phyloP scores from a whole-genome alignment of 64 coral and sea anemone genomes.

The Montipora sp. region DNA sequence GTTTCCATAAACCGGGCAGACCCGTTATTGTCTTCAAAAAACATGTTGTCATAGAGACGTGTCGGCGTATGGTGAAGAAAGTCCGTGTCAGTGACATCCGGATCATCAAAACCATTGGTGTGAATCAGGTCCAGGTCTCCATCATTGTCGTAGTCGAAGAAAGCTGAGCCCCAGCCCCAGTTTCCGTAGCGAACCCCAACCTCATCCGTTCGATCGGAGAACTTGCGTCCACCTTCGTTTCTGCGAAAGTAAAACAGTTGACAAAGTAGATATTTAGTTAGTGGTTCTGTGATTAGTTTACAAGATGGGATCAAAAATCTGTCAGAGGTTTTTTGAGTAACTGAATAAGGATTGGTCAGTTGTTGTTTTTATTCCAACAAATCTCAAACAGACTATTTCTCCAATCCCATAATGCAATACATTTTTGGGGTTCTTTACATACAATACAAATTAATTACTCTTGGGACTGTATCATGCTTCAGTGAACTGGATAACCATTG shows the following conservation, averaged over 20 bases:
- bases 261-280: background rate
- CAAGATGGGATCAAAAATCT: too few species aligned
- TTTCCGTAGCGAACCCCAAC: conserved; percentile 81
- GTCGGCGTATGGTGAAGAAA: conserved; percentile 92
- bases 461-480: too few species aligned
- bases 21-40: conserved; percentile 74
- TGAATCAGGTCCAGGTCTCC: conserved; percentile 95
- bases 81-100: conserved; percentile 93
- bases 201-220: conserved; percentile 82
- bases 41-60: conserved; percentile 78
- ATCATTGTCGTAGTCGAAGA: conserved; percentile 97
- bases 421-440: too few species aligned
- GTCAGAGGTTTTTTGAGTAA: too few species aligned
- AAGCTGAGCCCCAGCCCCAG: conserved; percentile 95
- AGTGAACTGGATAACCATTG: too few species aligned
- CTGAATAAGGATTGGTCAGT: too few species aligned
- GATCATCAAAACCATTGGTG: conserved; percentile 96
- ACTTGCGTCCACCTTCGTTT: conserved; percentile 83
- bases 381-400: too few species aligned
- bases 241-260: background rate
- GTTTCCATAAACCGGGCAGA: conserved; percentile 69
- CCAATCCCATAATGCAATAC: too few species aligned
- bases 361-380: too few species aligned
- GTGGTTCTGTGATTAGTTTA: background rate
- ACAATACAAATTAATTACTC: too few species aligned